A percentile compares a stretch with the other conserved stretches of the same genome.
These are phyloP conservation scores for Loxodonta africana DNA, from an alignment of 2,113 vertebrate species.

Conservation along the genomic window DNA sequence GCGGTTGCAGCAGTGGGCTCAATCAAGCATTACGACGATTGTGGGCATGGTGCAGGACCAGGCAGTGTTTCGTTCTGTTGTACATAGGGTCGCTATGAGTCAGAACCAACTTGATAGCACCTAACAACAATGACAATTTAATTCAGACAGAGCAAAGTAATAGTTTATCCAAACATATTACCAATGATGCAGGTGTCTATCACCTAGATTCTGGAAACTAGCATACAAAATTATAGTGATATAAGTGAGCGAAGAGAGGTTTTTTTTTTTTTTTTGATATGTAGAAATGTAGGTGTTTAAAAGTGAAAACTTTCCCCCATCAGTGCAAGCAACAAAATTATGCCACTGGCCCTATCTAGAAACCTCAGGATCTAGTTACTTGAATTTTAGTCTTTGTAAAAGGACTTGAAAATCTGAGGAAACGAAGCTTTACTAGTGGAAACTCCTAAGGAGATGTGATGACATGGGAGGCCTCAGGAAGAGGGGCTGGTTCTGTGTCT, in stretches of 20 bases:
- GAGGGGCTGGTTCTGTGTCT: background rate
- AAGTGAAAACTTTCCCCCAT: background rate
- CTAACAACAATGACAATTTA: background rate
- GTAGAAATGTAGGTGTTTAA: background rate
- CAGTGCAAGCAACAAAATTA: background rate
- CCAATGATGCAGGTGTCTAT: background rate
- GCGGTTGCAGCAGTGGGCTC: too few species aligned
- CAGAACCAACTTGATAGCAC: too few species aligned
- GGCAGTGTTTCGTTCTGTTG: too few species aligned
- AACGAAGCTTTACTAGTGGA: background rate
- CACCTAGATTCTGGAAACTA: background rate
- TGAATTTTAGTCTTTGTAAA: background rate
- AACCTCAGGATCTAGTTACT: background rate
- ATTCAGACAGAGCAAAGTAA: background rate
- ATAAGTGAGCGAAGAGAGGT: background rate
- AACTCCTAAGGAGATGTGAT: background rate
- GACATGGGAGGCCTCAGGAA: background rate
- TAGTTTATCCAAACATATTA: background rate
- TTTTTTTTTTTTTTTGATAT: constrained; percentile 7
- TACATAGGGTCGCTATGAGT: too few species aligned
- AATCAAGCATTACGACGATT: too few species aligned
- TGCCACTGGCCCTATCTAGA: background rate
- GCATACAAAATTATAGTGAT: background rate
- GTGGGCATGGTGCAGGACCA: too few species aligned
- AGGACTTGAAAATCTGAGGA: background rate